Conservation (phyloP, 2,113 vertebrate species). For the Ploceus nigricollis region DNA sequence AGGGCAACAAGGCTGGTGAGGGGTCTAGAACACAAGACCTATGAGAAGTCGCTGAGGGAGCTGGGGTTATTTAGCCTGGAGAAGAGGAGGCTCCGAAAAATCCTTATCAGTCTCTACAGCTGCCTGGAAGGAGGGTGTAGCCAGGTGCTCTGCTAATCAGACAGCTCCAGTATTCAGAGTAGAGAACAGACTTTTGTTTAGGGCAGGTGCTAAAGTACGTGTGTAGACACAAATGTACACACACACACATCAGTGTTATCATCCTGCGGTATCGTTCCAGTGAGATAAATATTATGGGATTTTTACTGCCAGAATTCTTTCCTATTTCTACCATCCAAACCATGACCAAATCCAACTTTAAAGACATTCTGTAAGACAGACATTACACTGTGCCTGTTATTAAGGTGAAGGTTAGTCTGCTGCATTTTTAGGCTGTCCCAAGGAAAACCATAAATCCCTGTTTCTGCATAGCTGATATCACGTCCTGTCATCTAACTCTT, state of each 20-base stretch:
- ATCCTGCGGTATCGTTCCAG: background rate
- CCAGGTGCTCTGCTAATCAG: background rate
- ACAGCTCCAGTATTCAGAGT: background rate
- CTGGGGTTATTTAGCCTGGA: background rate
- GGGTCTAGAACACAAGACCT: background rate
- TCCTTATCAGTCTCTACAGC: background rate
- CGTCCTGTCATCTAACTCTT: background rate
- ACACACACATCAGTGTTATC: background rate
- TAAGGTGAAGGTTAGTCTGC: background rate
- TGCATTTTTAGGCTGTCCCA: background rate
- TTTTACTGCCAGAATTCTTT: background rate
- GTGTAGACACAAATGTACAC: background rate
- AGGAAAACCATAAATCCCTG: background rate
- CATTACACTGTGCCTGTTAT: background rate
- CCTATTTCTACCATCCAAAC: background rate
- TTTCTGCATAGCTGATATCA: background rate
- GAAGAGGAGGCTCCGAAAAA: background rate
- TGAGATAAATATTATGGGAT: background rate
- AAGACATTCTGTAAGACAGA: background rate
- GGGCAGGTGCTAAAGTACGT: background rate
- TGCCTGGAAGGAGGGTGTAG: background rate
- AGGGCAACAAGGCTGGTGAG: background rate
- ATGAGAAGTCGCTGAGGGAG: rapidly evolving
- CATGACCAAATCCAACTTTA: background rate
- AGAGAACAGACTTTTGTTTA: background rate